Evolutionary conservation across 2,888 invertebrate genomes (phyloP).

Genomic region (Pollenia angustigena): DNA sequence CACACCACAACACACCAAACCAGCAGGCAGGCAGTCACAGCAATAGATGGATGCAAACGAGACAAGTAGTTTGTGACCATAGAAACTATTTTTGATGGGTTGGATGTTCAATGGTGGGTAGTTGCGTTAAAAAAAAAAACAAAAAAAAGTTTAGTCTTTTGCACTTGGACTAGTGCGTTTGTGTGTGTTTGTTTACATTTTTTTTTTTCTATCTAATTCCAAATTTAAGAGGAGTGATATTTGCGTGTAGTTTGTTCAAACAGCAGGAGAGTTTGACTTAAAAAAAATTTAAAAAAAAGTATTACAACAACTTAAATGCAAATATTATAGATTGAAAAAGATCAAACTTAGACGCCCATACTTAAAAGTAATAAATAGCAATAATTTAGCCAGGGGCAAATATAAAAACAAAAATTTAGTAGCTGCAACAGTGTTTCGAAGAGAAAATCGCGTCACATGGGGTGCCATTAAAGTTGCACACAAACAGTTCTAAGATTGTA

Average conservation of each 20-base stretch:
- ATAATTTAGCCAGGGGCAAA: constrained; percentile 40
- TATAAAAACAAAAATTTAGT: constrained; percentile 32
- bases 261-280: constrained; percentile 26
- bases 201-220: constrained; percentile 44
- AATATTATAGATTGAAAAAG: constrained; percentile 60
- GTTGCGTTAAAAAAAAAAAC: constrained; percentile 11
- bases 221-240: constrained; percentile 44
- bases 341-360: constrained; percentile 63
- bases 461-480: constrained; percentile 12
- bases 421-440: neutral
- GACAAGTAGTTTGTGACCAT: constrained; percentile 62
- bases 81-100: constrained; percentile 28
- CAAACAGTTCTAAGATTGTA: neutral
- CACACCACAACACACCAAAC: constrained; percentile 9
- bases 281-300: neutral
- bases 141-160: too few species aligned
- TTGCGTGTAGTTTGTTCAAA: constrained; percentile 31
- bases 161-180: neutral
- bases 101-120: constrained; percentile 46
- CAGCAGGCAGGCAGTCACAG: constrained; percentile 11
- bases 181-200: neutral
- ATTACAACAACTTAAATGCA: constrained; percentile 19
- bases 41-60: constrained; percentile 23
- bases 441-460: constrained; percentile 29
- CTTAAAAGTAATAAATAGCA: constrained; percentile 53